phyloP scores from a whole-genome alignment of 1,140 invertebrate species.

The Aphis gossypii region DNA sequence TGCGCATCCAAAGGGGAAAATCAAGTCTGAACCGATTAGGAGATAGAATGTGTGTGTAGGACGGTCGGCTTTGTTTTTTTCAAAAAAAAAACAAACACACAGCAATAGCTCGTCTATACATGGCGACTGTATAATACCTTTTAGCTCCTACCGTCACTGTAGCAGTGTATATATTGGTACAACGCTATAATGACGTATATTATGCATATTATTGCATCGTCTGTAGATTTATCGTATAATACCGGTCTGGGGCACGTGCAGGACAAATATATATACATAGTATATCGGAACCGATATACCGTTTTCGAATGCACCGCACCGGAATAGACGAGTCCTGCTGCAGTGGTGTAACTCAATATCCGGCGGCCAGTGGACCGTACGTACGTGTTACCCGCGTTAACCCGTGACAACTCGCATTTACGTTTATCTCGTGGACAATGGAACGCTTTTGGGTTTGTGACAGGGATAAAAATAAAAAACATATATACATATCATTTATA shows the following conservation, averaged over 20 bases:
- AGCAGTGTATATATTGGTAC: neutral
- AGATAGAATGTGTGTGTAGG: neutral
- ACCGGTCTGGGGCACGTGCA: neutral
- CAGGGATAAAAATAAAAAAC: neutral
- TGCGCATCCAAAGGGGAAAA: neutral
- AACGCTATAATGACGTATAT: neutral
- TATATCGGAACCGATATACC: neutral
- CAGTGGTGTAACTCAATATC: conserved; percentile 36
- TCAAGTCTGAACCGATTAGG: conserved; percentile 13
- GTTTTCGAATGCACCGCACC: conserved; percentile 48
- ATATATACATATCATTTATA: neutral
- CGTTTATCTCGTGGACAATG: conserved; percentile 44
- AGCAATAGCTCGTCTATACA: neutral
- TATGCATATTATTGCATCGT: neutral
- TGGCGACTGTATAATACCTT: neutral
- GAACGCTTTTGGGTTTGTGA: neutral
- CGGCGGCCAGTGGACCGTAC: conserved; percentile 14
- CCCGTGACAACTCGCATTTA: conserved; percentile 55
- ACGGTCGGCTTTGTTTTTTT: neutral
- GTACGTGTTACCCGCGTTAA: neutral
- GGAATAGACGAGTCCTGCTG: neutral
- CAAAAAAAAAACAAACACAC: neutral
- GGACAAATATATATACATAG: neutral
- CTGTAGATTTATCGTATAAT: neutral
- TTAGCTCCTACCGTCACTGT: neutral